Conservation (phyloP, 1,140 invertebrate genomes). For the Nasonia vitripennis region DNA sequence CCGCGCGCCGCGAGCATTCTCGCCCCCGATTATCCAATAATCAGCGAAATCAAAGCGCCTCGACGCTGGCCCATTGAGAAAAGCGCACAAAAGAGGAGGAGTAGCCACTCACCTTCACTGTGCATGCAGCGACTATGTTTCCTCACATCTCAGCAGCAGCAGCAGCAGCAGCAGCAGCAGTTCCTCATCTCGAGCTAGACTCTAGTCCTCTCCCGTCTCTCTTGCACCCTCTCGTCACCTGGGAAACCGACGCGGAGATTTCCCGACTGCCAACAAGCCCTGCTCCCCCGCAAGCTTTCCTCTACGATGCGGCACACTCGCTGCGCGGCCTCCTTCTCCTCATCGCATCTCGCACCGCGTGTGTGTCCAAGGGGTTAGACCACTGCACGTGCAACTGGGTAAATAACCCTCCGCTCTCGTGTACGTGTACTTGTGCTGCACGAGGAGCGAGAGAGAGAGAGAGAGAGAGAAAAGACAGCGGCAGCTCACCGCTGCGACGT, state of each 20-base stretch:
- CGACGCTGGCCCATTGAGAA: background rate
- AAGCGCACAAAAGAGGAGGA: background rate
- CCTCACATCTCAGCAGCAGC: too few species aligned
- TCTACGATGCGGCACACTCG: too few species aligned
- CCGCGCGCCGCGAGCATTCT: too few species aligned
- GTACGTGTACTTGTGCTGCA: background rate
- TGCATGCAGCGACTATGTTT: background rate
- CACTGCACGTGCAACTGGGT: background rate
- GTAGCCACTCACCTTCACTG: constrained; percentile 25
- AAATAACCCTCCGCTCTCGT: background rate
- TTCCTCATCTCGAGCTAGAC: too few species aligned
- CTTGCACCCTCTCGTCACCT: too few species aligned
- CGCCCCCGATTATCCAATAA: too few species aligned
- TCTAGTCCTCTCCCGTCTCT: background rate
- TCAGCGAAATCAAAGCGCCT: too few species aligned
- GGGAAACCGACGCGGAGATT: background rate
- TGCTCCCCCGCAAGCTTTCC: background rate
- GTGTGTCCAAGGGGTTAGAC: background rate
- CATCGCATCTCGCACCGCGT: background rate
- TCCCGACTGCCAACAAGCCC: background rate
- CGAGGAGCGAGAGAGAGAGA: background rate
- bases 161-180: too few species aligned
- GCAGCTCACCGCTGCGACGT: constrained; percentile 65
- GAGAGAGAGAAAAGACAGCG: background rate
- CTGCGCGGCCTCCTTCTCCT: background rate